Evolutionary conservation across 2,113 vertebrate genomes (phyloP).

Genomic region (Centrocercus urophasianus): DNA sequence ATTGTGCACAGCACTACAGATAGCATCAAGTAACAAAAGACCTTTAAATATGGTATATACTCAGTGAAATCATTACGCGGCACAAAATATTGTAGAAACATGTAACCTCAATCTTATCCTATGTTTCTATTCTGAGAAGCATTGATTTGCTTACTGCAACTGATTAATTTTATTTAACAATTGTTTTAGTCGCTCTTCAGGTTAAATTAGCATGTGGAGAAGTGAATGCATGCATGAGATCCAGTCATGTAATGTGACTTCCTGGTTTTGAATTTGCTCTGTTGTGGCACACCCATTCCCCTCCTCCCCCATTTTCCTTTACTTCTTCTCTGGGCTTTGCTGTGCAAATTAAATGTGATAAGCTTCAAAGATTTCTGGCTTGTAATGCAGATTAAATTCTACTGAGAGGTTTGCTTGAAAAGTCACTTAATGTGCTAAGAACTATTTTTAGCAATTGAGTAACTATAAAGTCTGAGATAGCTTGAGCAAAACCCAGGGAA

Average conservation of each 20-base stretch:
- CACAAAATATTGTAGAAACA: neutral
- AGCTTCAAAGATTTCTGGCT: slow-evolving; percentile 62
- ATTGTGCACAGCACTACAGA: neutral
- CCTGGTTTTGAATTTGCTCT: slow-evolving; percentile 49
- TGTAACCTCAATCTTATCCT: neutral
- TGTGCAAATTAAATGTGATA: slow-evolving; percentile 64
- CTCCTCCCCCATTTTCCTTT: neutral
- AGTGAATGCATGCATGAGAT: slow-evolving; percentile 50
- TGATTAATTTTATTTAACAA: slow-evolving; percentile 4
- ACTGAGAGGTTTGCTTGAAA: slow-evolving; percentile 51
- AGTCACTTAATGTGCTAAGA: slow-evolving; percentile 33
- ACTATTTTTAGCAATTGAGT: slow-evolving; percentile 54
- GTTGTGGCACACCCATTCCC: neutral
- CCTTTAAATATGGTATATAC: neutral
- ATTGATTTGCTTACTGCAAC: neutral
- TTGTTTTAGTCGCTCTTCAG: slow-evolving; percentile 63
- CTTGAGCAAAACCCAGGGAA: neutral
- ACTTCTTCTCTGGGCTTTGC: slow-evolving; percentile 48
- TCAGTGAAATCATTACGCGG: neutral
- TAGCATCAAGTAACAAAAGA: neutral
- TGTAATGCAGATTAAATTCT: slow-evolving; percentile 65
- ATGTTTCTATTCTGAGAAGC: neutral
- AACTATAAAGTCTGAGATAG: neutral
- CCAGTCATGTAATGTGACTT: slow-evolving; percentile 40
- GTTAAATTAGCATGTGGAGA: slow-evolving; percentile 67